A percentile compares a stretch with the other conserved stretches of the same genome.
Evolutionary conservation across 2,797 vertebrate genomes (phyloP).

Genomic region (Poeciliopsis paucimaculata): DNA sequence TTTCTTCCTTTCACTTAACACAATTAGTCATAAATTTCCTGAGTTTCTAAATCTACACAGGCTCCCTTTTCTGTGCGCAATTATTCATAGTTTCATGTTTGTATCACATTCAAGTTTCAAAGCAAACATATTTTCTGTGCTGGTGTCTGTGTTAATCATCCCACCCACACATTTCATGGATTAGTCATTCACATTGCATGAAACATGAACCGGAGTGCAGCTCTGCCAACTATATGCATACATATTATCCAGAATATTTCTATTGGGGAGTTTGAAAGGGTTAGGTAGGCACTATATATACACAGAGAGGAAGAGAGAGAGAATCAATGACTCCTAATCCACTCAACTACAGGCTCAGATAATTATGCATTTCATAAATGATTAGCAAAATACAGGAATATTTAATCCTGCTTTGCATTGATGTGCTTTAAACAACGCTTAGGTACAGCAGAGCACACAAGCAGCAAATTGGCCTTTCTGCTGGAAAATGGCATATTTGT

Average conservation of each 20-base stretch:
- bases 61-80: conserved; percentile 80
- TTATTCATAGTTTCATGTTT: conserved; percentile 86
- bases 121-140: conserved; percentile 82
- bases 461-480: conserved; percentile 81
- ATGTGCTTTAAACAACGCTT: conserved; percentile 78
- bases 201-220: conserved; percentile 75
- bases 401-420: conserved; percentile 81
- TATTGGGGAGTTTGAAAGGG: conserved; percentile 75
- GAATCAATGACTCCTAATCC: conserved; percentile 81
- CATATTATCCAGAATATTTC: conserved; percentile 77
- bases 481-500: conserved; percentile 74
- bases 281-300: conserved; percentile 77
- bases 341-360: conserved; percentile 79
- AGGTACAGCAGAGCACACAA: conserved; percentile 75
- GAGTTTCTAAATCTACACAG: conserved; percentile 79
- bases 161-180: conserved; percentile 85
- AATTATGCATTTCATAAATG: conserved; percentile 85
- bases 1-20: conserved; percentile 81
- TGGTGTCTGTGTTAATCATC: conserved; percentile 83
- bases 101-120: conserved; percentile 84
- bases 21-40: conserved; percentile 86
- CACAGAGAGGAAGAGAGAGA: conserved; percentile 38
- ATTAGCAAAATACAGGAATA: conserved; percentile 86
- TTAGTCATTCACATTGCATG: conserved; percentile 81
- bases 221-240: conserved; percentile 79